Evolutionary conservation across 2,113 vertebrate species (phyloP).

Genomic region (Baryphthengus martii): DNA sequence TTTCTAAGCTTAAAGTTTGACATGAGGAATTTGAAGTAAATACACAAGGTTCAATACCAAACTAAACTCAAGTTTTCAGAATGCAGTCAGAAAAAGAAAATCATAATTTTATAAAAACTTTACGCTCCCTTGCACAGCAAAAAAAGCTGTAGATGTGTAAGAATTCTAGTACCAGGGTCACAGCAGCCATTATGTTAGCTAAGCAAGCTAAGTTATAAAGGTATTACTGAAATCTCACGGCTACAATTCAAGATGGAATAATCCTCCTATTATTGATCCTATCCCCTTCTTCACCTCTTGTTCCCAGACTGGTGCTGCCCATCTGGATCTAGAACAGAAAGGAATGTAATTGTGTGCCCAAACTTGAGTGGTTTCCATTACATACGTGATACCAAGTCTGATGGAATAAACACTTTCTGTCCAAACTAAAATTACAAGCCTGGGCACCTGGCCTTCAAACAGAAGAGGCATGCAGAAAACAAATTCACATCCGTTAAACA

Average conservation of each 20-base stretch:
- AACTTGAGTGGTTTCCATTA: neutral
- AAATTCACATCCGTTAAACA: neutral
- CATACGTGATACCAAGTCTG: neutral
- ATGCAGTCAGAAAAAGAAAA: neutral
- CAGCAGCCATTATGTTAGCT: neutral
- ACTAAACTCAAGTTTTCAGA: neutral
- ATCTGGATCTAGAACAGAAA: neutral
- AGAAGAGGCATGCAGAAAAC: neutral
- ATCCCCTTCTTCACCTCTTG: neutral
- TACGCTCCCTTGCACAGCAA: neutral
- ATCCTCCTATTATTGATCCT: neutral
- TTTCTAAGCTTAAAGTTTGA: neutral
- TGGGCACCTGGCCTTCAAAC: neutral
- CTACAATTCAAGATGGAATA: neutral
- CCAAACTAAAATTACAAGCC: neutral
- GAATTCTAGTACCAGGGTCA: neutral
- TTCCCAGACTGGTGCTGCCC: neutral
- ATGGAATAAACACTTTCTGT: neutral
- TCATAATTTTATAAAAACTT: neutral
- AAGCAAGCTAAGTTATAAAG: neutral
- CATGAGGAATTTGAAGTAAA: neutral
- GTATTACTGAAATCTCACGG: neutral
- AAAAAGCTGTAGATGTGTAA: neutral
- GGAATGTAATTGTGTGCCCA: rapidly evolving
- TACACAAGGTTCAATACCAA: neutral